Evolutionary conservation across 2,888 invertebrate genomes (phyloP).

Genomic region (Pristionchus maxplancki): DNA sequence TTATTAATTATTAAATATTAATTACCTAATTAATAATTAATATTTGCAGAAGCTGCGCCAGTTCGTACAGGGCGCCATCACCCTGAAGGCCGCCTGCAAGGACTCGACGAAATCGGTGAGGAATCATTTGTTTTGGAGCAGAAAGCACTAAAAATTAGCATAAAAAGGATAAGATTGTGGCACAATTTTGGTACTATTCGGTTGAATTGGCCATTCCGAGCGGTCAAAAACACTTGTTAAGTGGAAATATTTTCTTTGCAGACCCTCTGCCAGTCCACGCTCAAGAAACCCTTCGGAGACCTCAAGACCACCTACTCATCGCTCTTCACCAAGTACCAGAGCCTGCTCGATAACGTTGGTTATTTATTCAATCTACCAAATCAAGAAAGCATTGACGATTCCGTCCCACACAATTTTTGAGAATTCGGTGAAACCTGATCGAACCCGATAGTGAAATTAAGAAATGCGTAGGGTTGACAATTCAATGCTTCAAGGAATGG

Average conservation of each 20-base stretch:
- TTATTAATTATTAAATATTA: background rate
- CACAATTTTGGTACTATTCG: background rate
- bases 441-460: too few relatives aligned
- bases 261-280: background rate
- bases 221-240: too few relatives aligned
- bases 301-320: background rate
- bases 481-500: too few relatives aligned
- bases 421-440: too few relatives aligned
- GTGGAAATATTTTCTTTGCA: background rate
- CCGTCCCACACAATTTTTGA: too few relatives aligned
- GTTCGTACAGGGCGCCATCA: background rate
- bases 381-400: too few relatives aligned
- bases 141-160: too few relatives aligned
- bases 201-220: too few relatives aligned
- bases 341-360: background rate
- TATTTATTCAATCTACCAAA: too few relatives aligned
- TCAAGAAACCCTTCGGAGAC: background rate
- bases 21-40: background rate
- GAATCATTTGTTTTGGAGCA: too few relatives aligned
- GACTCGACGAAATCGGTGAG: constrained; percentile 2
- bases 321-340: background rate
- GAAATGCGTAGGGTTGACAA: too few relatives aligned
- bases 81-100: constrained; percentile 6
- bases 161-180: background rate
- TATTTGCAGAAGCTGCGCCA: constrained; percentile 19